Conservation (phyloP, 2,113 vertebrate genomes). For the Colistium nudipinnis region DNA sequence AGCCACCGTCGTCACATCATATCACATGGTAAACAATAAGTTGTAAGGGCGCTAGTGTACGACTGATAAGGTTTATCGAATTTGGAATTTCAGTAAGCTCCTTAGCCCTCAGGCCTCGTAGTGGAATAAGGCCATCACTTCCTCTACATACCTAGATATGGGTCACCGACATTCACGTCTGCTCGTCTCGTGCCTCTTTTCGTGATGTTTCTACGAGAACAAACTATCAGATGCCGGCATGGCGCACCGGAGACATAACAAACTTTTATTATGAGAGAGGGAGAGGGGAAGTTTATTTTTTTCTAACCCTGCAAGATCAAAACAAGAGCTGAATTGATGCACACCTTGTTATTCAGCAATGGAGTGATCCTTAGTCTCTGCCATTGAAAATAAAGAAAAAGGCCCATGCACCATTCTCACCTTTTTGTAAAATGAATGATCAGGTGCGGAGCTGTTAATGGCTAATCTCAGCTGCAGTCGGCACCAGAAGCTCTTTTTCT, state of each 20-base stretch:
- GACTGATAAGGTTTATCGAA: too few relatives aligned
- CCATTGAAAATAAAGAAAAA: too few relatives aligned
- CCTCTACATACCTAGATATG: constrained; percentile 40
- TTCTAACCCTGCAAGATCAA: constrained; percentile 18
- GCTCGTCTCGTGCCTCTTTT: neutral
- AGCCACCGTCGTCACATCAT: too few relatives aligned
- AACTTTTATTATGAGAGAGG: constrained; percentile 18
- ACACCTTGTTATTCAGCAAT: constrained; percentile 11
- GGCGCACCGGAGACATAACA: constrained; percentile 36
- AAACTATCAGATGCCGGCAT: constrained; percentile 39
- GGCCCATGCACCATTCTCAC: too few relatives aligned
- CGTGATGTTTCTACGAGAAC: constrained; percentile 7
- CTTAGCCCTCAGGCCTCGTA: constrained; percentile 41
- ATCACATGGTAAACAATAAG: too few relatives aligned
- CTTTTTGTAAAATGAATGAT: neutral
- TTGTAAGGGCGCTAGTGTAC: too few relatives aligned
- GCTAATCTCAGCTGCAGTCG: constrained; percentile 39
- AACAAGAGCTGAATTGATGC: constrained; percentile 3
- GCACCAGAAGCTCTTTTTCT: constrained; percentile 25
- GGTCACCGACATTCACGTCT: constrained; percentile 46
- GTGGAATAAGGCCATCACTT: constrained; percentile 54
- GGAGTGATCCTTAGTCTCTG: neutral
- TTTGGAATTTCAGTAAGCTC: constrained; percentile 66
- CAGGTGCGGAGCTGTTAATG: neutral
- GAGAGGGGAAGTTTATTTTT: constrained; percentile 6